phyloP scores from a whole-genome alignment of 30 jellyfish, hydroid and myxozoan genomes.

The Haliclystus octoradiatus region DNA sequence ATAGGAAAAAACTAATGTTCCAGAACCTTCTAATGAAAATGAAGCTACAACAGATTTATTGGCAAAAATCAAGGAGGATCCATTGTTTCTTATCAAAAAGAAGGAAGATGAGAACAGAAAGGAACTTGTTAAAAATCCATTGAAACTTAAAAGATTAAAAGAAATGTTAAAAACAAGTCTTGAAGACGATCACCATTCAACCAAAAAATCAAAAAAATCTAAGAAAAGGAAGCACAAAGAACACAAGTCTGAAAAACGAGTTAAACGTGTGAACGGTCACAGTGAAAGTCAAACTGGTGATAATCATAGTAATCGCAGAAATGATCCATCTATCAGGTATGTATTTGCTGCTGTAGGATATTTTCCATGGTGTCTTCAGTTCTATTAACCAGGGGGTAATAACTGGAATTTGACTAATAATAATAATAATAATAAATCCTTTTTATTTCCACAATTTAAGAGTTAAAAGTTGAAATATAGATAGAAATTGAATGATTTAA shows the following conservation, averaged over 20 bases:
- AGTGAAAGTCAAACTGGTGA: not conserved
- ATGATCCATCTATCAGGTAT: not conserved
- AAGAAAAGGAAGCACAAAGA: not conserved
- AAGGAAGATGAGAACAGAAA: constrained; percentile 74
- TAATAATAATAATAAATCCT: no score
- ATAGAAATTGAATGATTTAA: no score
- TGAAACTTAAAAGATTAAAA: constrained; percentile 50
- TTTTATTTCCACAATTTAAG: no score
- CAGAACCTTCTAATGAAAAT: no score
- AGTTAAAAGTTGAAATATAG: no score
- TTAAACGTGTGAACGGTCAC: not conserved
- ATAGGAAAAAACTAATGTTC: no score
- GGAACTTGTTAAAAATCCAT: constrained; percentile 64
- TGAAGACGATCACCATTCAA: not conserved
- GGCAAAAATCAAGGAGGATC: constrained; percentile 90
- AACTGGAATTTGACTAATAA: no score
- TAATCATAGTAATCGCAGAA: not conserved
- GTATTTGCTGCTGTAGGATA: no score
- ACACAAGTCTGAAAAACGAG: not conserved
- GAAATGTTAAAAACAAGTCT: not conserved
- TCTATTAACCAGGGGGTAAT: no score
- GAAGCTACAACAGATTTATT: constrained; percentile 55
- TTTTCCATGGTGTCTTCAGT: no score
- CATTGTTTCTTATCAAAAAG: constrained; percentile 72
- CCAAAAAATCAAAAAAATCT: not conserved